Percentiles rank a stretch among this genome's conserved stretches.
These are phyloP conservation scores for Phylloscopus trochilus DNA, from an alignment of 2,113 vertebrate genomes.

Conservation along the genomic window DNA sequence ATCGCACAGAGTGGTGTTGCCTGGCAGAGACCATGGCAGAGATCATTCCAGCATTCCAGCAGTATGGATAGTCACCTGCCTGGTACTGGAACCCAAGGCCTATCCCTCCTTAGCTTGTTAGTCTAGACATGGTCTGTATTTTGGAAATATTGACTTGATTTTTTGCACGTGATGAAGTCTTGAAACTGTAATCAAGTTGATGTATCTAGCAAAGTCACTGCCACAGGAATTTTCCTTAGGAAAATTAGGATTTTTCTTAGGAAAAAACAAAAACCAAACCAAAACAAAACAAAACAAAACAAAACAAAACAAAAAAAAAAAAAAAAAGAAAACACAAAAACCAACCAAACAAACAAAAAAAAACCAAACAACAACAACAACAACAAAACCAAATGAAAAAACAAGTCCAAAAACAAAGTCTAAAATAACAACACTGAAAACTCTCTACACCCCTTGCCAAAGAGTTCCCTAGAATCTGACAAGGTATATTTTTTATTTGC, in stretches of 20 bases:
- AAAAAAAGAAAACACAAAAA: too few relatives aligned
- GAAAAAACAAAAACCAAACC: neutral
- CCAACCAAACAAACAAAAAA: neutral
- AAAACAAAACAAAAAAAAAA: too few relatives aligned
- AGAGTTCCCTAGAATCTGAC: neutral
- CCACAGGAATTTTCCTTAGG: neutral
- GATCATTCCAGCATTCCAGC: neutral
- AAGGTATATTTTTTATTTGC: neutral
- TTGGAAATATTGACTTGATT: neutral
- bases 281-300: neutral
- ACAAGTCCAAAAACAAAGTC: neutral
- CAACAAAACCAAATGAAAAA: neutral
- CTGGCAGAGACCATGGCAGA: neutral
- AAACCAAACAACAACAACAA: neutral
- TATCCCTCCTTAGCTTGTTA: neutral
- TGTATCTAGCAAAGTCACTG: neutral
- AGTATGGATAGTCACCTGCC: neutral
- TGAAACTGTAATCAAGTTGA: neutral
- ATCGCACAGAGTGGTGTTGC: accelerated
- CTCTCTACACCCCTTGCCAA: neutral
- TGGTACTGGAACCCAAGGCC: neutral
- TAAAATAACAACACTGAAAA: neutral
- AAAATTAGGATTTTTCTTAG: too few relatives aligned
- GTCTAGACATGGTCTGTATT: neutral
- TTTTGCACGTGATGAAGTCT: neutral